Base-by-base conservation (phyloP, 2,888 invertebrate species). In the Candidula unifasciata region DNA sequence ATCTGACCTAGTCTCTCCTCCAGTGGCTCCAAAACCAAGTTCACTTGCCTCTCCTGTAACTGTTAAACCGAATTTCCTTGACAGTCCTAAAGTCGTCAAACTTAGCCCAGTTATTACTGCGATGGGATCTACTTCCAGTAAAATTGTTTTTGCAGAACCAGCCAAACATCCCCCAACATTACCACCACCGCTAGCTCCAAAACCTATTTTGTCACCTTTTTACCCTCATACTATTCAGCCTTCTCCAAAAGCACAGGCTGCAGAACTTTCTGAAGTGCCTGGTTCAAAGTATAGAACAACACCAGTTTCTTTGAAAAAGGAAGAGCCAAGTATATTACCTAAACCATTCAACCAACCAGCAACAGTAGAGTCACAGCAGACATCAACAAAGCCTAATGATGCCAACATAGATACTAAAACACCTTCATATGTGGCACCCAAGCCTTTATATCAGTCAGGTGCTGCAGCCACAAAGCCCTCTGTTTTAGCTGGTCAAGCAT, bases 361-460 rank as follows among this genome's bases (percentile, higher is more conserved):
- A 52, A n/a, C 54, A 77, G 33, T 18, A n/a, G n/a, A n/a, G n/a
- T n/a, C n/a, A n/a, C n/a, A n/a, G n/a, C n/a, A n/a, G n/a, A n/a
- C n/a, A n/a, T n/a, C n/a, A n/a, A 33, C 82, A 24, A 82, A 73
- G 74, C 74, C 74, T 64, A 64, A n/a, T 27, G n/a, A n/a, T 37
- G 16, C 60, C 3, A 74, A 74, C 8, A 80, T 52, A 30, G 68
- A 54, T 33, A 69, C 27, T 24, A 69, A 80, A 66, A 27, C 80
- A 8, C 13, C n/a, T 52, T 21, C 69, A 2, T n/a, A 66, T 52
- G 18, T 27, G 44, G 30, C 18, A 69, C 30, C 27, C 13, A 66
- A 52, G 10, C 44, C 60, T 5, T 10, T 37, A 6, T 13, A 52
- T 0, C 66, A 44, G 24, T n/a, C 80, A 37, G 68, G 0, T 24